phyloP scores from a whole-genome alignment of 1,140 invertebrate species.

The Penaeus japonicus region DNA sequence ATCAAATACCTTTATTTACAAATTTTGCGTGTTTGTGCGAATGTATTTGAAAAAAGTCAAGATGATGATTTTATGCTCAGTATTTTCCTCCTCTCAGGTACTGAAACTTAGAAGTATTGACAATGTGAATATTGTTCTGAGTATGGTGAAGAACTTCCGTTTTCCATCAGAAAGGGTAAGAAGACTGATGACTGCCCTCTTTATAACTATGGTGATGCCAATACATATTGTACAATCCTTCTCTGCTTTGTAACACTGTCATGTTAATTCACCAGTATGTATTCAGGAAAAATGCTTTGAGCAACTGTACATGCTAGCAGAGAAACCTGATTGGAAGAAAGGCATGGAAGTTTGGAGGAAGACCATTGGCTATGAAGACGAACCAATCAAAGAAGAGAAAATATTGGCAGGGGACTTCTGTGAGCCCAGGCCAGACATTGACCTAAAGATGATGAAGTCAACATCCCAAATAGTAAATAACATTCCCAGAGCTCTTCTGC shows the following conservation, averaged over 20 bases:
- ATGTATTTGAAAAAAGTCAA: not conserved
- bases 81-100: not conserved
- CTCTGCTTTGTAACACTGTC: too few species aligned
- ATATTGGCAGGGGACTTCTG: constrained; percentile 3
- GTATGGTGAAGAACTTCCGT: constrained; percentile 32
- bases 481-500: constrained; percentile 29
- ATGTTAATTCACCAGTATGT: not conserved
- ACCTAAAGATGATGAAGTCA: constrained; percentile 28
- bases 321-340: constrained; percentile 43
- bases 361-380: constrained; percentile 2
- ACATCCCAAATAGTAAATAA: constrained; percentile 29
- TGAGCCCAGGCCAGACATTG: constrained; percentile 32
- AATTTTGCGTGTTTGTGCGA: not conserved
- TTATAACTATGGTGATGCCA: not conserved
- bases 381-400: constrained; percentile 16
- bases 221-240: too few species aligned
- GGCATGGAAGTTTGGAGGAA: constrained; percentile 29
- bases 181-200: not conserved
- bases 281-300: constrained; percentile 43
- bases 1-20: too few species aligned
- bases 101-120: constrained; percentile 28
- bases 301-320: constrained; percentile 34
- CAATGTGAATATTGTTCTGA: constrained; percentile 39
- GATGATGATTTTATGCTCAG: too few species aligned
- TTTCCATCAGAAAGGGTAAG: constrained; percentile 44